Evolutionary conservation across 2,113 vertebrate genomes (phyloP), one percentile per base, ranked within the genome.

Genomic region (Lamprotornis superbus): DNA sequence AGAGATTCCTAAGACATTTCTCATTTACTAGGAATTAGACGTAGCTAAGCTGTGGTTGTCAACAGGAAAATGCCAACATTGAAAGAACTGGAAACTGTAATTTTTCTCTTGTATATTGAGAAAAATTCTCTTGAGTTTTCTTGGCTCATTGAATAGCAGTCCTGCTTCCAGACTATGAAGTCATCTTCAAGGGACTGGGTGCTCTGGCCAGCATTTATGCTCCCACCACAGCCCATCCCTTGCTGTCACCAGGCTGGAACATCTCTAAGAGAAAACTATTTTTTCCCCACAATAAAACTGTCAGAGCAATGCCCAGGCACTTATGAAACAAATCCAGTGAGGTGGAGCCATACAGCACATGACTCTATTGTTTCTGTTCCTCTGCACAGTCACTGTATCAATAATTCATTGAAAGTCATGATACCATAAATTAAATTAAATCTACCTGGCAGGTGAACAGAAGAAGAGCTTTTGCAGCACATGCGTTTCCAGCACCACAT

Each of bases 371-470:
- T 87, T 90, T 87, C 59, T 70, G 49, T 75, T 73, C 91, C 64
- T 89, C 91, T 88, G 75, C 77, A n/a, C 5, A 8, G 91, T 2
- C 5, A 31, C 47, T 14, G 9, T 83, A 93, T 85, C 92, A 95
- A 91, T 96, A 89, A 96, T 92, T 93, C 86, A 95, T 44, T 37
- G 74, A 49, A 93, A 93, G 56, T 15, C 53, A 53, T 33, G 79
- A 55, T 40, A 53, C 78, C 49, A 67, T 87, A 73, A 85, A 93
- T 92, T 87, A 73, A 85, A 93, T 92, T 87, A 77, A 87, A 83
- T 59, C 40, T 11, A 71, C 81, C 15, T 56, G 77, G 37, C 56
- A 84, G 65, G 90, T 57, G 60, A 93, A 46, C 44, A 83, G 83
- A 77, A 67, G 67, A 87, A 31, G 33, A 78, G 76, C 42, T 87